phyloP scores from a whole-genome alignment of 1,140 invertebrate genomes.

The Pachypeltis micranthus region DNA sequence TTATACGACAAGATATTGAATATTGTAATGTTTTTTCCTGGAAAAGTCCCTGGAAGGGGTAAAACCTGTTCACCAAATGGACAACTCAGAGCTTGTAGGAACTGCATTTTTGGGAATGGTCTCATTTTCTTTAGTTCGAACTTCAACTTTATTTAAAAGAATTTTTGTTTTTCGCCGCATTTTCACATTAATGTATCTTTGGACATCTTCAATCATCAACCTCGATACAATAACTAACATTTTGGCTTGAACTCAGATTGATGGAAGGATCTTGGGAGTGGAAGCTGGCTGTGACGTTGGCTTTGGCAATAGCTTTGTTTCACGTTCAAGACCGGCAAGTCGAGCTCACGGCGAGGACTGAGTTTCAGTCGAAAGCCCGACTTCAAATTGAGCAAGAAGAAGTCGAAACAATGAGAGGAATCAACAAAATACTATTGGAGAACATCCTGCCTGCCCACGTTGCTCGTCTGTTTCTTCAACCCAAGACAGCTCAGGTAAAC shows the following conservation, averaged over 20 bases:
- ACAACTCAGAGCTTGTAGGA: no score
- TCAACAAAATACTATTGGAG: slow-evolving; percentile 87
- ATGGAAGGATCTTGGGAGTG: slow-evolving; percentile 47
- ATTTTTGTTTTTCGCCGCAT: no score
- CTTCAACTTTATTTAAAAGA: no score
- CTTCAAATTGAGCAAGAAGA: slow-evolving; percentile 84
- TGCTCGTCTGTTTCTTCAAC: slow-evolving; percentile 77
- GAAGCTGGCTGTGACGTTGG: slow-evolving; percentile 49
- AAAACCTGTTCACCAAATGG: no score
- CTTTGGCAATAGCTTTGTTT: slow-evolving; percentile 45
- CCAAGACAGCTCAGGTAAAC: slow-evolving; percentile 50
- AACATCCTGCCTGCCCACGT: slow-evolving; percentile 96
- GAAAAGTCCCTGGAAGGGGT: no score
- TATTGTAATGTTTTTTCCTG: no score
- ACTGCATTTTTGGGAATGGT: no score
- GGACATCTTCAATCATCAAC: no score
- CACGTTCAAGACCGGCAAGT: slow-evolving; percentile 74
- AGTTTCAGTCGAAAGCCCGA: slow-evolving; percentile 68
- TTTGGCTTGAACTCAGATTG: slow-evolving; percentile 41
- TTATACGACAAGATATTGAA: no score
- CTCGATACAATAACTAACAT: no score
- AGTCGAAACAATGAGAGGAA: slow-evolving; percentile 78
- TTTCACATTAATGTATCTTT: no score
- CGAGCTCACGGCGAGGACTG: slow-evolving; percentile 73
- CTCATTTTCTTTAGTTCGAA: no score